Percentiles rank a stretch among this genome's conserved stretches.
These are phyloP conservation scores for Matsumyia berberina DNA, from an alignment of 2,888 invertebrate species.

Conservation along the genomic window DNA sequence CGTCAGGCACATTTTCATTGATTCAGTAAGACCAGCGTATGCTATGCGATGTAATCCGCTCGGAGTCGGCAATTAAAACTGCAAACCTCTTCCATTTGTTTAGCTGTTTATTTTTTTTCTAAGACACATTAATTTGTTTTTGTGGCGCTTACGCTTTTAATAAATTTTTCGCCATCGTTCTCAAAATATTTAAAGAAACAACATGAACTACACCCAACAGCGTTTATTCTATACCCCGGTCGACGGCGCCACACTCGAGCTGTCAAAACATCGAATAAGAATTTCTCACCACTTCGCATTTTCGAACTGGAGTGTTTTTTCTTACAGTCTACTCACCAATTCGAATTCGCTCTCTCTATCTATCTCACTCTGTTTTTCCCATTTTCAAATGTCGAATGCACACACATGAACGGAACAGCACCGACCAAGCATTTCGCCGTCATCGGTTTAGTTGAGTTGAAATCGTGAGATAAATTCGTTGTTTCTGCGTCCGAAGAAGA, in stretches of 20 bases:
- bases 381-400: slow-evolving; percentile 16
- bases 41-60: too few species aligned
- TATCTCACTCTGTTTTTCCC: slow-evolving; percentile 40
- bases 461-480: slow-evolving; percentile 73
- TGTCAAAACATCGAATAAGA: slow-evolving; percentile 37
- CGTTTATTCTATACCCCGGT: neutral
- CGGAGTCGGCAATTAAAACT: too few species aligned
- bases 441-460: slow-evolving; percentile 70
- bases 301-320: slow-evolving; percentile 18
- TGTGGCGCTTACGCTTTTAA: too few species aligned
- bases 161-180: too few species aligned
- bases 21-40: too few species aligned
- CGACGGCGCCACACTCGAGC: neutral
- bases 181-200: too few species aligned
- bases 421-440: slow-evolving; percentile 45
- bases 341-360: slow-evolving; percentile 38
- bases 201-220: neutral
- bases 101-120: too few species aligned
- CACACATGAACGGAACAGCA: slow-evolving; percentile 23
- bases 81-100: too few species aligned
- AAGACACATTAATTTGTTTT: too few species aligned
- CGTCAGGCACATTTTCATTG: too few species aligned
- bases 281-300: slow-evolving; percentile 1
- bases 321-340: slow-evolving; percentile 4
- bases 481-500: slow-evolving; percentile 66